Evolutionary conservation across 2,888 invertebrate species (phyloP).

Genomic region (Thelaira solivaga): DNA sequence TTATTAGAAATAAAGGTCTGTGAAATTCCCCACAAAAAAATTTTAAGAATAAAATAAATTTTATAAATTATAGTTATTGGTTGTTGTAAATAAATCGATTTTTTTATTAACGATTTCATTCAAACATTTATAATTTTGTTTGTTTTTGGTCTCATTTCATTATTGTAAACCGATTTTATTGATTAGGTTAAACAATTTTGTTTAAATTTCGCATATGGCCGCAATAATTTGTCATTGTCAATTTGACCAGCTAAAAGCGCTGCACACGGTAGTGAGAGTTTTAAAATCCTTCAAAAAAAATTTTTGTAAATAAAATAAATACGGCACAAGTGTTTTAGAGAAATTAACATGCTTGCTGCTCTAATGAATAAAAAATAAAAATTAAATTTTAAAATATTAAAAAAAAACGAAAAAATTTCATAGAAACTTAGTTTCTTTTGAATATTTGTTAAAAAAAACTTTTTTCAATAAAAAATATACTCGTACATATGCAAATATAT

Average conservation of each 20-base stretch:
- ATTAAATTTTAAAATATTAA: background rate
- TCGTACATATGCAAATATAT: too few species aligned
- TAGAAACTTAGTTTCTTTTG: background rate
- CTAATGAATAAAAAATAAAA: background rate
- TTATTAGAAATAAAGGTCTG: background rate
- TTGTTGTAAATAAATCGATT: conserved; percentile 50
- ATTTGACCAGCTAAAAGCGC: conserved; percentile 64
- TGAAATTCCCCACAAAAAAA: background rate
- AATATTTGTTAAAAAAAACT: too few species aligned
- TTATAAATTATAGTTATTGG: conserved; percentile 31
- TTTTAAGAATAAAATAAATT: background rate
- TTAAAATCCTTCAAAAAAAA: background rate
- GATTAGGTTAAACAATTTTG: conserved; percentile 64
- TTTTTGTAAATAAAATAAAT: background rate
- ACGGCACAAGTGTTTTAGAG: background rate
- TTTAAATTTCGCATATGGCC: conserved; percentile 74
- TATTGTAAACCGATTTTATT: conserved; percentile 25
- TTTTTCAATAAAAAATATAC: too few species aligned
- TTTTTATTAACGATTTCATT: conserved; percentile 32
- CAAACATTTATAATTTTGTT: conserved; percentile 32
- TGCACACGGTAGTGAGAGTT: conserved; percentile 54
- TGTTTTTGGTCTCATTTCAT: conserved; percentile 2
- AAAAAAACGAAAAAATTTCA: conserved; percentile 1
- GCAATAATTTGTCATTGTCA: conserved; percentile 72
- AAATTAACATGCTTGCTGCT: conserved; percentile 28